These are phyloP conservation scores for Uropetala carovei DNA, from an alignment of 2,888 invertebrate species.

Conservation along the genomic window DNA sequence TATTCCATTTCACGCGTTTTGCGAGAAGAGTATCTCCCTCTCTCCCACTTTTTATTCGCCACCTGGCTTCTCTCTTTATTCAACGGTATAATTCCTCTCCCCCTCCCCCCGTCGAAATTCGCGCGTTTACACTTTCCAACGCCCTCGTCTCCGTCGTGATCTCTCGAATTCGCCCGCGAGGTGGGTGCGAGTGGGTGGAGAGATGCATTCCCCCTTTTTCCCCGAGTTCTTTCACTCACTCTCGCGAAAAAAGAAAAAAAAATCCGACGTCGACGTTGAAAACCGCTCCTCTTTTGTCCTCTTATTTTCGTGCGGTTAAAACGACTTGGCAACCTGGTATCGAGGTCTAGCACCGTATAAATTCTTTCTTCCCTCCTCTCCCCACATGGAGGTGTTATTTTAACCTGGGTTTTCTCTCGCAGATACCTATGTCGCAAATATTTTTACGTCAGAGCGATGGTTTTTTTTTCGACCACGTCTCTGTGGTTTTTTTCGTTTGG, in stretches of 20 bases:
- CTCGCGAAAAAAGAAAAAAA: neutral
- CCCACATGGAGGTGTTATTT: neutral
- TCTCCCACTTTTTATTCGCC: neutral
- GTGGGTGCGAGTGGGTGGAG: neutral
- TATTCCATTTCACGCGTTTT: neutral
- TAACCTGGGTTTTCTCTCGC: no score
- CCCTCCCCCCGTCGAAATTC: slow-evolving; percentile 10
- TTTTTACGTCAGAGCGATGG: no score
- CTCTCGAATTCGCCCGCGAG: neutral
- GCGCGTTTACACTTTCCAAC: neutral
- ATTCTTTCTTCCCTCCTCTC: neutral
- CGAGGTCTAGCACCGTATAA: neutral
- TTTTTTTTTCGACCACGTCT: no score
- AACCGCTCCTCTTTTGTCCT: slow-evolving; percentile 14
- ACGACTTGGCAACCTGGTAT: neutral
- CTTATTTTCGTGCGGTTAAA: slow-evolving; percentile 19
- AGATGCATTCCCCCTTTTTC: neutral
- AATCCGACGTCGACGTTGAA: neutral
- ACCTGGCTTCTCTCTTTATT: neutral
- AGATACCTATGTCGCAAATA: no score
- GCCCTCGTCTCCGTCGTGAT: neutral
- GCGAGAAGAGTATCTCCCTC: neutral
- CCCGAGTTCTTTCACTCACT: neutral
- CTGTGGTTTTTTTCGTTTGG: no score
- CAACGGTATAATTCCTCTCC: neutral